These are phyloP conservation scores for Caenorhabditis sp. DNA, from an alignment of 2,888 invertebrate species.

Conservation along the genomic window DNA sequence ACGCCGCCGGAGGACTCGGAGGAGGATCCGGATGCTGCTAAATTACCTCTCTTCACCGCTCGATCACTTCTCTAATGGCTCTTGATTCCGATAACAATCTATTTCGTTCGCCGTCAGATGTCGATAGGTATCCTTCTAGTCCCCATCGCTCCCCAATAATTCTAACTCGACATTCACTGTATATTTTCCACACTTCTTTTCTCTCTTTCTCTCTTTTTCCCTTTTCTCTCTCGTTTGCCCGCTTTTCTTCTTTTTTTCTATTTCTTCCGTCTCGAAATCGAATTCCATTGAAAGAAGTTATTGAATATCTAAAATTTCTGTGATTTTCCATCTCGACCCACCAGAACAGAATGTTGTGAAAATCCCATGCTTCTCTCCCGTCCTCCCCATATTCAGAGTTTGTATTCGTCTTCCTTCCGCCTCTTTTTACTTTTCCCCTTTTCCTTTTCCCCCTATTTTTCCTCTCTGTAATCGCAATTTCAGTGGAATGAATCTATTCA, in stretches of 20 bases:
- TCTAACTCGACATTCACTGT: conserved; percentile 29
- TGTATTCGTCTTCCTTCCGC: neutral
- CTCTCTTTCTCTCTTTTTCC: conserved; percentile 4
- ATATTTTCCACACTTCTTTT: conserved; percentile 27
- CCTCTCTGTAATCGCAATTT: conserved; percentile 9
- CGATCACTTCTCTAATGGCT: no score
- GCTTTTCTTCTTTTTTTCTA: no score
- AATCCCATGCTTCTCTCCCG: conserved; percentile 32
- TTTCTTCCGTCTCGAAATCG: no score
- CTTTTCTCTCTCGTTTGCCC: conserved; percentile 4
- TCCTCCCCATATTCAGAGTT: neutral
- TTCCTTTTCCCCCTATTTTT: conserved; percentile 6
- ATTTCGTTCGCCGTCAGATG: conserved; percentile 4
- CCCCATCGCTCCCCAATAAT: conserved; percentile 1
- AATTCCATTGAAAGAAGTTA: conserved; percentile 21
- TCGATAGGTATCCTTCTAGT: conserved; percentile 47
- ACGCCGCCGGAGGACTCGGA: conserved; percentile 60
- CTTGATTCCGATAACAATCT: no score
- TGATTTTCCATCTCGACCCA: conserved; percentile 48
- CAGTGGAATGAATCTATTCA: conserved; percentile 32
- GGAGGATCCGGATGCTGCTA: conserved; percentile 63
- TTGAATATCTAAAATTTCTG: conserved; percentile 46
- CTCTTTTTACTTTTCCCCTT: neutral
- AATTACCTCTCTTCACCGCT: neutral
- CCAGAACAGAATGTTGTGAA: conserved; percentile 51